phyloP scores from a whole-genome alignment of 2,113 vertebrate genomes.

The Sorex fumeus region DNA sequence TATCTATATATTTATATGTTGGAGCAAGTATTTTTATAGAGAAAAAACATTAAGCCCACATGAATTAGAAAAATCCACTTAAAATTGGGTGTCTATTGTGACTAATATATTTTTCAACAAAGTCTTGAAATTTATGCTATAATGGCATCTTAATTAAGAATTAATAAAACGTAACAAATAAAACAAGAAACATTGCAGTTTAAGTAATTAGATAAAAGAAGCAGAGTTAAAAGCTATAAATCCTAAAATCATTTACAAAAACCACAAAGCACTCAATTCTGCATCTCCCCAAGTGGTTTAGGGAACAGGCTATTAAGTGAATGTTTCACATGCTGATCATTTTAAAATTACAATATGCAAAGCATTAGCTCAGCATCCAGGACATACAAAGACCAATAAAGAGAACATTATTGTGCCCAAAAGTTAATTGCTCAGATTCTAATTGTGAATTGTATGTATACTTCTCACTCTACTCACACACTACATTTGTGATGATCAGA shows the following conservation, averaged over 20 bases:
- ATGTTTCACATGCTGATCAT: not conserved
- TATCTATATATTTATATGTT: not conserved
- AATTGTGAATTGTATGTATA: not conserved
- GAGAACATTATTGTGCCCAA: not conserved
- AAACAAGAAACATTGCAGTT: not conserved
- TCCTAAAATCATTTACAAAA: slow-evolving; percentile 50
- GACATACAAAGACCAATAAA: not conserved
- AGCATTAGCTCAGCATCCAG: not conserved
- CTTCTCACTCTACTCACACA: fast-evolving
- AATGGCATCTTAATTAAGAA: slow-evolving; percentile 20
- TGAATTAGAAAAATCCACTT: not conserved
- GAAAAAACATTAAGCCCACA: not conserved
- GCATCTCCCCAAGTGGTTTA: not conserved
- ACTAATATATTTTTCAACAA: slow-evolving; percentile 39
- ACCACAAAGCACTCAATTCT: not conserved
- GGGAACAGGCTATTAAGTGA: not conserved
- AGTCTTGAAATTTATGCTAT: not conserved
- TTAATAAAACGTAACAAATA: slow-evolving; percentile 51
- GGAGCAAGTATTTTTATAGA: not conserved
- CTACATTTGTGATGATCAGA: not conserved
- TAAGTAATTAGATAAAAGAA: not conserved
- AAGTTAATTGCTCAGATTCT: not conserved
- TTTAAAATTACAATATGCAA: not conserved
- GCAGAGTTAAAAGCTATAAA: not conserved
- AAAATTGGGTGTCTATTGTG: not conserved